Evolutionary conservation across 2,797 vertebrate genomes (phyloP), one percentile per base, ranked within the genome.

Genomic region (Diceros bicornis): DNA sequence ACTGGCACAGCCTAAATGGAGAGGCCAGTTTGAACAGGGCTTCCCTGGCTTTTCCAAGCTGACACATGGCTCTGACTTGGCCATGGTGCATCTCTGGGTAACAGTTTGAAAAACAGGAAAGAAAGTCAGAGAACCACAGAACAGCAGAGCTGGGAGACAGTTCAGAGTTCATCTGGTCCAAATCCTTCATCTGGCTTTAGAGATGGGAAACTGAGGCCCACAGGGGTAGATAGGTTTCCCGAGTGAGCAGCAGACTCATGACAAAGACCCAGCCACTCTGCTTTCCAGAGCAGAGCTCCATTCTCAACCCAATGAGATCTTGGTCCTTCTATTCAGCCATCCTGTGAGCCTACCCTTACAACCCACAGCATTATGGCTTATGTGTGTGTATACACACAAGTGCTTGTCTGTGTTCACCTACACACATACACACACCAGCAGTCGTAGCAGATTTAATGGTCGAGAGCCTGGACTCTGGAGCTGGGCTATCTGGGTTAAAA

Each of bases 231-330:
- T 66, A 57, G n/a, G 68, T n/a, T 4, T 61, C 7, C 20, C 18
- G 2, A 1, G 0, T 2, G 16, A 37, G 29, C 21, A 3, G 29
- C 2, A 64, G 41, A 57, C 9, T 27, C 34, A 29, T 10, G 18
- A 47, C 11, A 20, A 25, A 83, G 74, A 41, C 12, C 27, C 20
- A 20, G 77, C 8, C 82, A 5, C 32, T 89, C 55, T 61, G 47
- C 57, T 93, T 89, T 75, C n/a, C 27, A 47, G 94, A 92, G 62
- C 32, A 57, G 72, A 77, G 50, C 14, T 47, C 7, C 34, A 13
- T 77, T 61, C 21, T 94, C 59, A 61, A 27, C 8, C 6, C 64
- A 23, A 11, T 18, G 34, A 37, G 13, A 25, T 14, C 52, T 27
- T 14, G 3, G 10, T 27, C 13, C 17, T 62, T 74, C 79, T 37